A percentile compares a stretch with the other conserved stretches of the same genome.
Conservation (phyloP, 1,140 invertebrate genomes). For the Hycleus cichorii region DNA sequence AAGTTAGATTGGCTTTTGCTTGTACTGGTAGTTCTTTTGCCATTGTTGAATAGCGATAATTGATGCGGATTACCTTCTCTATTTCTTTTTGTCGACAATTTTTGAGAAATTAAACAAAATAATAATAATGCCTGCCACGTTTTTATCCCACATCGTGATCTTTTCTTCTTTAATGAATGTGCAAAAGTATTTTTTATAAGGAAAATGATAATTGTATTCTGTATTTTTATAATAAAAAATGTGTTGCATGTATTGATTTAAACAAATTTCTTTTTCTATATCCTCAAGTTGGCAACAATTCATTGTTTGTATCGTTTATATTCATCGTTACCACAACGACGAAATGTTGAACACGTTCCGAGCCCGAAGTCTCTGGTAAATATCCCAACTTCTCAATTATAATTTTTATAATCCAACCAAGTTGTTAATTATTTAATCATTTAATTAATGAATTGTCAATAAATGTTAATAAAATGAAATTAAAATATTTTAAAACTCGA, state of each 20-base stretch:
- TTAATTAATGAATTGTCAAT: no score
- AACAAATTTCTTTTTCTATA: conserved; percentile 13
- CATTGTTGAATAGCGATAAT: conserved; percentile 39
- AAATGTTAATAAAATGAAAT: no score
- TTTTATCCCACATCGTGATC: conserved; percentile 5
- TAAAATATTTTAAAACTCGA: no score
- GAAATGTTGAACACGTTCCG: conserved; percentile 28
- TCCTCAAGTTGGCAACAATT: conserved; percentile 8
- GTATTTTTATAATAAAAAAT: conserved; percentile 41
- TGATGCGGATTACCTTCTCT: neutral
- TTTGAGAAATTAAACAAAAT: neutral
- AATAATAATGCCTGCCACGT: neutral
- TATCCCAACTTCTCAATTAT: neutral
- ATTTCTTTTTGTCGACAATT: neutral
- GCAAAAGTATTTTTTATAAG: conserved; percentile 40
- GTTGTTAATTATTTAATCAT: neutral
- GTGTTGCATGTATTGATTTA: conserved; percentile 28
- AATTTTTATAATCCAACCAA: neutral
- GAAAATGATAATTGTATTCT: conserved; percentile 37
- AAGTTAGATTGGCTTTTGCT: conserved; percentile 41
- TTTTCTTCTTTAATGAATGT: conserved; percentile 20
- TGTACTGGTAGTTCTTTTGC: conserved; percentile 53
- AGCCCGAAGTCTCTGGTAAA: conserved; percentile 27
- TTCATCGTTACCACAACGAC: conserved; percentile 9
- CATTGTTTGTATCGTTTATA: conserved; percentile 21